Evolutionary conservation across 1,140 invertebrate genomes (phyloP), one percentile per base, ranked within the genome.

Genomic region (Polypedilum pembai): DNA sequence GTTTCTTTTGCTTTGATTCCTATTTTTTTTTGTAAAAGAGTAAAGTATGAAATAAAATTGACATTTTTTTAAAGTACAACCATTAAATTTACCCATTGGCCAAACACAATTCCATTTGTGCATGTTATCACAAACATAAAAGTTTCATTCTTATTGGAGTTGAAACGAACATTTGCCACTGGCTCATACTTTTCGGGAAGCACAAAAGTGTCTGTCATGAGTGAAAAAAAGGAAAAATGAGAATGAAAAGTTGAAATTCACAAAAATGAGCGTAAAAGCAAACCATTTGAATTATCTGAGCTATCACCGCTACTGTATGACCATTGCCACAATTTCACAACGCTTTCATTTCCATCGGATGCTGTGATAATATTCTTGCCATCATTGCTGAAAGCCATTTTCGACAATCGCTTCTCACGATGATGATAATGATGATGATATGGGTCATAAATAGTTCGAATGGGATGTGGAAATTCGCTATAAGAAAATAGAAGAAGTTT

Each of bases 301-400:
- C n/a, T 12, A 4, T 15, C n/a, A 4, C 3, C 15, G 20, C 3
- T 18, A 10, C 65, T 18, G 20, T 20, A 69, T 21, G 65, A 69
- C 65, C 65, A 69, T 69, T 69, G 17, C 65, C 65, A 69, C 8
- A 69, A 69, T 21, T 69, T 69, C 20, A 69, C 20, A 3, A 69
- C 18, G 17, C 65, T 69, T 69, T 18, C 65, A 69, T 69, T 20
- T 69, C 65, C 65, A 69, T 69, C 65, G 8, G 65, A 69, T 69
- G 65, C 20, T 18, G 65, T 69, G 17, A 69, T 20, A 69, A 69
- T 69, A 18, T 69, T 20, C 20, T 69, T 69, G 17, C 17, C 65
- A 69, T 69, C 65, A 20, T 3, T 3, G 18, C 65, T 69, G 17
- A 69, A 8, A 20, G 65, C 15, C 20, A 69, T 8, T 21, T 69